phyloP scores from a whole-genome alignment of 1,140 invertebrate species.

The Temnothorax curvispinosus region DNA sequence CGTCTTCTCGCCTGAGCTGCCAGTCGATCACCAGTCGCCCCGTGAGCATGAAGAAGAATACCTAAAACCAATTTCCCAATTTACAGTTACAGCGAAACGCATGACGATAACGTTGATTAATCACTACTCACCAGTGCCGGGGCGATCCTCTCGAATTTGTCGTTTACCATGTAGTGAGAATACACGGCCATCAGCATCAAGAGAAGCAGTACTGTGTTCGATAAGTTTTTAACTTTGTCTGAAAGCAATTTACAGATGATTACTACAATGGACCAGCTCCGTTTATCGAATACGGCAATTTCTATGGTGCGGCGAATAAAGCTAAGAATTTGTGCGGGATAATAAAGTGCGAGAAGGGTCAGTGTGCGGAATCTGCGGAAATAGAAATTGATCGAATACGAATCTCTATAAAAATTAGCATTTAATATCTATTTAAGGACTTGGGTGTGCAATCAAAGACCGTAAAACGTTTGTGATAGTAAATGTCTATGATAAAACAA shows the following conservation, averaged over 20 bases:
- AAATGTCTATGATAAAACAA: neutral
- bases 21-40: slow-evolving; percentile 94
- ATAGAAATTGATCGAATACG: neutral
- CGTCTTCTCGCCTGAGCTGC: slow-evolving; percentile 86
- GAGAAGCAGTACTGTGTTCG: slow-evolving; percentile 93
- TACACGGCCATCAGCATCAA: slow-evolving; percentile 96
- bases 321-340: neutral
- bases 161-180: slow-evolving; percentile 96
- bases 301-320: neutral
- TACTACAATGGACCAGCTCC: neutral
- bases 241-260: slow-evolving; percentile 75
- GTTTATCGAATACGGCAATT: neutral
- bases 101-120: neutral
- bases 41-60: slow-evolving; percentile 98
- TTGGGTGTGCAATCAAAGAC: neutral
- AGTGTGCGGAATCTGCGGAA: neutral
- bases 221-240: slow-evolving; percentile 96
- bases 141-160: slow-evolving; percentile 96
- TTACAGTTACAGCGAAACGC: neutral
- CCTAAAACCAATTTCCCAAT: slow-evolving; percentile 78
- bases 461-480: neutral
- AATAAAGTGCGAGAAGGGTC: neutral
- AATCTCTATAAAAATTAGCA: neutral
- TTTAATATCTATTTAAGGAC: neutral
- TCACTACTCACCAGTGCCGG: slow-evolving; percentile 90